A percentile compares a stretch with the other conserved stretches of the same genome.
phyloP scores from a whole-genome alignment of 1,140 invertebrate genomes.

The Drosophila leontia region DNA sequence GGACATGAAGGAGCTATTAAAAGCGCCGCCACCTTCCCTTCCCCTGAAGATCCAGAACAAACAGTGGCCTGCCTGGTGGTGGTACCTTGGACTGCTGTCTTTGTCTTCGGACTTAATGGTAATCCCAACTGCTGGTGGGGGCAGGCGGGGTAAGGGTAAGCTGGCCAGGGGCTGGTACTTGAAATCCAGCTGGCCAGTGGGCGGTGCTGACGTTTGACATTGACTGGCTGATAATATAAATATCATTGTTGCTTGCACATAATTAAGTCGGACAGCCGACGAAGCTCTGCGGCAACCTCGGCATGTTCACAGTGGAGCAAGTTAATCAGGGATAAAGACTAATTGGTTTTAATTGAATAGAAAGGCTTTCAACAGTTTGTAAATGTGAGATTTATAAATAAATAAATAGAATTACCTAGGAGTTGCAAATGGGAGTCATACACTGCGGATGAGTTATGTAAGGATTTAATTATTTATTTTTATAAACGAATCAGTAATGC shows the following conservation, averaged over 20 bases:
- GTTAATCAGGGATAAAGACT: background rate
- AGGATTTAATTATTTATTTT: background rate
- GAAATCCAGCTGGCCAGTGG: conserved; percentile 22
- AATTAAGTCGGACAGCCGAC: conserved; percentile 71
- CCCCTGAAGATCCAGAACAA: background rate
- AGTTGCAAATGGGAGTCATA: background rate
- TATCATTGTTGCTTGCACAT: conserved; percentile 82
- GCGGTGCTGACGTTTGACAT: conserved; percentile 57
- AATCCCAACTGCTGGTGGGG: conserved; percentile 37
- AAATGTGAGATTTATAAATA: background rate
- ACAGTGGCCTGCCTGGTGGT: conserved; percentile 13
- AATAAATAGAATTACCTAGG: too few species aligned
- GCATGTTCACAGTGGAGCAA: conserved; percentile 30
- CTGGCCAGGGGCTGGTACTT: conserved; percentile 6
- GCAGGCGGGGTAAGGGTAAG: background rate
- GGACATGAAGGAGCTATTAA: conserved; percentile 48
- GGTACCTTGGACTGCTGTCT: conserved; percentile 37
- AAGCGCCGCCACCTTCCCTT: background rate
- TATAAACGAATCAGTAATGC: background rate
- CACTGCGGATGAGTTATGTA: background rate
- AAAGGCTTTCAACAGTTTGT: background rate
- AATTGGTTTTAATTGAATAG: conserved; percentile 2
- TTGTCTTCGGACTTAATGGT: conserved; percentile 54
- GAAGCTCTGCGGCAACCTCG: conserved; percentile 54
- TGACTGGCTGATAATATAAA: conserved; percentile 77